Evolutionary conservation across 2,113 vertebrate species (phyloP).

Genomic region (Nothobranchius furzeri): DNA sequence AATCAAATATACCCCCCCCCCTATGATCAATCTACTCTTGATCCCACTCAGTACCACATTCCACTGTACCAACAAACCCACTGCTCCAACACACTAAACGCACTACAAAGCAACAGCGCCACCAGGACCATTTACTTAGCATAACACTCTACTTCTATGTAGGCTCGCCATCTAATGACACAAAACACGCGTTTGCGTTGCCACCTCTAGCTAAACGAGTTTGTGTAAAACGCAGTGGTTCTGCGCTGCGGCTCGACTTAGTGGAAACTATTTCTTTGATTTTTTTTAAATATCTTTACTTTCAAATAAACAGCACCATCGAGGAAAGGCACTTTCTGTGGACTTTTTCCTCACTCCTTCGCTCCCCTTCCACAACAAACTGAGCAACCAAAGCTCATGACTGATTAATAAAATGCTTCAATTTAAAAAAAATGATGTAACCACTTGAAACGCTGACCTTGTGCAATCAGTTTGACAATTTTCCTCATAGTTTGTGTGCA

Average conservation of each 20-base stretch:
- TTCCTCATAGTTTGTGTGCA: conserved; percentile 10
- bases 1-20: conserved; percentile 23
- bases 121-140: conserved; percentile 83
- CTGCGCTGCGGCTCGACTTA: conserved; percentile 59
- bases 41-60: conserved; percentile 35
- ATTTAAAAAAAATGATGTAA: not conserved
- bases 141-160: conserved; percentile 70
- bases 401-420: conserved; percentile 13
- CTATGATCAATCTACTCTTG: not conserved
- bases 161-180: conserved; percentile 59
- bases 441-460: not conserved
- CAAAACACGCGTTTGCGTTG: conserved; percentile 43
- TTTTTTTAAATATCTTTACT: conserved; percentile 54
- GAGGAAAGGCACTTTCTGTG: conserved; percentile 98
- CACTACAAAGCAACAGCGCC: conserved; percentile 76
- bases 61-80: conserved; percentile 67
- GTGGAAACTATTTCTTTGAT: conserved; percentile 78
- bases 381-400: conserved; percentile 31
- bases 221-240: conserved; percentile 55
- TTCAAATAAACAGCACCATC: conserved; percentile 88
- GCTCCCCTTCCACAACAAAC: conserved; percentile 53
- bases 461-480: conserved; percentile 10
- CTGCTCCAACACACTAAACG: conserved; percentile 82
- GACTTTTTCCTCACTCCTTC: conserved; percentile 73
- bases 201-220: conserved; percentile 35